Conservation (phyloP, 2,797 vertebrate genomes). For the Enteromius radiatus region DNA sequence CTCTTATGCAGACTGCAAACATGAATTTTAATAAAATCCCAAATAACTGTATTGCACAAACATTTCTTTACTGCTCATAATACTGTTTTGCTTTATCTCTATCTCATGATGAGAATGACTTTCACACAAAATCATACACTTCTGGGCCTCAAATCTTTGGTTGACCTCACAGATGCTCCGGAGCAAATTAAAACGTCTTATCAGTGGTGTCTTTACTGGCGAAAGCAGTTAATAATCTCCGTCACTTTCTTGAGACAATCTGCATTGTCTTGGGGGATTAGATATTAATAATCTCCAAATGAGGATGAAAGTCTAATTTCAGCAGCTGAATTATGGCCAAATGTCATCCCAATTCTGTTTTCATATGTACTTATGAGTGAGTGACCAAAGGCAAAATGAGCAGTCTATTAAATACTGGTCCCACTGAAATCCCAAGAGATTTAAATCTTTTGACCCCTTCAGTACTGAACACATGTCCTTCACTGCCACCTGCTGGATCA, state of each 20-base stretch:
- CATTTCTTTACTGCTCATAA: not conserved
- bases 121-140: not conserved
- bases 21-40: not conserved
- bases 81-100: not conserved
- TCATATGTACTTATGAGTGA: not conserved
- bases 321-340: not conserved
- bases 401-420: not conserved
- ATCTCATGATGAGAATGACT: not conserved
- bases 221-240: constrained; percentile 39
- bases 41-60: not conserved
- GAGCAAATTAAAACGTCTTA: constrained; percentile 12
- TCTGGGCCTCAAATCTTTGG: not conserved
- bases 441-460: not conserved
- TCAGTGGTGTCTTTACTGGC: not conserved
- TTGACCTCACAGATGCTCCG: constrained; percentile 27
- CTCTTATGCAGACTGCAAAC: not conserved
- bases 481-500: constrained; percentile 16
- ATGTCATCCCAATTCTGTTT: not conserved
- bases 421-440: not conserved
- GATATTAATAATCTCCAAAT: constrained; percentile 24
- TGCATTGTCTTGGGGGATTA: constrained; percentile 44
- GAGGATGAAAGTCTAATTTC: not conserved
- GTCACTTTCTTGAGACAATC: constrained; percentile 16
- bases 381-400: not conserved
- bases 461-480: not conserved